phyloP scores from a whole-genome alignment of 2,797 vertebrate genomes.

The Cyclura pinguis region DNA sequence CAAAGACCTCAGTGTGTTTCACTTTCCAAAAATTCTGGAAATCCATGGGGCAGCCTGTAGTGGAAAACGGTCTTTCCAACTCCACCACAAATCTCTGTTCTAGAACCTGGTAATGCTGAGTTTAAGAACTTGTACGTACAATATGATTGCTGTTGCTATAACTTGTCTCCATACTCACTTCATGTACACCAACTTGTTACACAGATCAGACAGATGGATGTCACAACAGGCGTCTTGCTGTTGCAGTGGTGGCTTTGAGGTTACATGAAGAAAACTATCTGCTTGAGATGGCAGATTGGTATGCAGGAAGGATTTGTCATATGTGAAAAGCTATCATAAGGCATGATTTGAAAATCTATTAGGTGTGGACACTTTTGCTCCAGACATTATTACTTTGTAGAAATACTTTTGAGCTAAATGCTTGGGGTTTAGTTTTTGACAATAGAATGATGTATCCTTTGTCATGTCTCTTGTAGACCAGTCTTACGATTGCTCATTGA shows the following conservation, averaged over 20 bases:
- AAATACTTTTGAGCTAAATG: not conserved
- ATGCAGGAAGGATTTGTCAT: not conserved
- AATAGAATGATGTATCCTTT: not conserved
- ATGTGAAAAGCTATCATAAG: too few relatives aligned
- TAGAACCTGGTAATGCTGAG: not conserved
- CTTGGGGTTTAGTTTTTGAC: not conserved
- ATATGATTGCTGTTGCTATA: not conserved
- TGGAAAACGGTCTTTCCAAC: not conserved
- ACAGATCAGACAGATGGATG: not conserved
- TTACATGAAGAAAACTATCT: not conserved
- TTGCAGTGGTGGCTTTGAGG: not conserved
- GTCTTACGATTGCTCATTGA: not conserved
- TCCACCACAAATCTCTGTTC: not conserved
- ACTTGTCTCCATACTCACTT: not conserved
- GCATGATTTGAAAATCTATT: not conserved
- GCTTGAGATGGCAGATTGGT: not conserved
- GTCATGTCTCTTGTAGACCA: not conserved
- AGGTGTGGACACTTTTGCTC: not conserved
- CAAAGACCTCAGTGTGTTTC: not conserved
- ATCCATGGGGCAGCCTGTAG: not conserved
- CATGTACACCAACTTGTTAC: not conserved
- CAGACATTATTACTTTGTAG: not conserved
- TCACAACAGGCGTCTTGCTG: not conserved
- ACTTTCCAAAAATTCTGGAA: not conserved
- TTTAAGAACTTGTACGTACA: not conserved